Evolutionary conservation across 2,888 invertebrate species (phyloP), one percentile per base, ranked within the genome.

Genomic region (Scelioninae gen. 2): DNA sequence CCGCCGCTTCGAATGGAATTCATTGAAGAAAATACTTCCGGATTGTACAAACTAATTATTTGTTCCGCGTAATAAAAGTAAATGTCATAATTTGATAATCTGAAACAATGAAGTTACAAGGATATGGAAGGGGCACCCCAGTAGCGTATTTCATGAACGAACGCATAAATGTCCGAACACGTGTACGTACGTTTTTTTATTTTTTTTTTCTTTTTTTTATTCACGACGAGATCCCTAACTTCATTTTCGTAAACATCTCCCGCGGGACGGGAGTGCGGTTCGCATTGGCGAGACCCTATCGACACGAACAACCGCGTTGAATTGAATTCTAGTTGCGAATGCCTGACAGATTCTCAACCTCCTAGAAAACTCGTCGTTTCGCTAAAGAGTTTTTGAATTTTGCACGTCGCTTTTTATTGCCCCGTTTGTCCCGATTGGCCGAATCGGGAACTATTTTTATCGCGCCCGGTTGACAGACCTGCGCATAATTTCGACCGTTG

Each of bases 311-410:
- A 64, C 73, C 64, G 35, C 57, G 63, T 33, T 53, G 69, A 73
- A 73, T 73, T 73, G 73, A 73, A 73, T 73, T 73, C 46, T 43
- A 64, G 53, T 73, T 67, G 67, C 67, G 61, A 69, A 55, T 69
- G 60, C 41, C 68, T 73, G 69, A 60, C 73, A 73, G 68, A 73
- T 64, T 69, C 63, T 55, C 68, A 64, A 48, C 69, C 73, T 57
- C 63, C 53, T 48, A 22, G 45, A 61, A 69, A 73, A 69, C 57
- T 68, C 58, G 41, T n/a, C 25, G 60, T 53, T 45, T 60, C 63
- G 48, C 48, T 25, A 52, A 64, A 65, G 64, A 69, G 65, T 74
- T 74, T n/a, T 65, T 65, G 61, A 65, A 74, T 69, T 64, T 52
- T 41, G 37, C 11, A 45, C 52, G 43, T 55, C 65, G 53, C 64